Evolutionary conservation across 1,140 invertebrate genomes (phyloP).

Genomic region (Lucilia sericata): DNA sequence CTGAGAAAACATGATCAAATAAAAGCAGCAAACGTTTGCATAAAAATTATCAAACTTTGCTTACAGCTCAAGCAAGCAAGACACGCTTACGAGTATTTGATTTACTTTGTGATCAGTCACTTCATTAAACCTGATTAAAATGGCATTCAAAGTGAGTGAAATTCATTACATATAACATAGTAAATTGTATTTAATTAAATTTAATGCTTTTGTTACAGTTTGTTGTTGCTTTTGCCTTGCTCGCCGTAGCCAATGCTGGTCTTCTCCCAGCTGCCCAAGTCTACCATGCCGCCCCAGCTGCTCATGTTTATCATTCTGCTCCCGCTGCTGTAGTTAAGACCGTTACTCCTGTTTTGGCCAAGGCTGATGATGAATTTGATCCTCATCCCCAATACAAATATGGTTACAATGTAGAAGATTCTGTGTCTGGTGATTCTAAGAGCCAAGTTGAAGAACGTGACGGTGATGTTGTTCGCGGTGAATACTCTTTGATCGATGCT

Average conservation of each 20-base stretch:
- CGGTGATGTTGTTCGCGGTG: conserved; percentile 69
- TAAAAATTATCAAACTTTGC: conserved; percentile 1
- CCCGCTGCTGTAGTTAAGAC: conserved; percentile 33
- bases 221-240: conserved; percentile 47
- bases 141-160: conserved; percentile 63
- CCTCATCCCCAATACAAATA: conserved; percentile 70
- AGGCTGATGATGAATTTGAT: conserved; percentile 44
- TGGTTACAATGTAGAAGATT: conserved; percentile 72
- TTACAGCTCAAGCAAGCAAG: background rate
- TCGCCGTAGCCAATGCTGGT: conserved; percentile 58
- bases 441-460: conserved; percentile 71
- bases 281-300: conserved; percentile 49
- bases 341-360: conserved; percentile 52
- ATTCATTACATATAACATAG: too few relatives aligned
- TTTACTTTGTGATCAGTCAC: too few relatives aligned
- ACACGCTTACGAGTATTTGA: background rate
- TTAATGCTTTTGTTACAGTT: conserved; percentile 36
- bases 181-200: background rate
- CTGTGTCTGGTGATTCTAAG: conserved; percentile 74
- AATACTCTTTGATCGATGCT: conserved; percentile 69
- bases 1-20: background rate
- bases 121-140: conserved; percentile 50
- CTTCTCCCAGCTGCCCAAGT: conserved; percentile 54
- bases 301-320: background rate
- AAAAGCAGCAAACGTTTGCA: background rate